Evolutionary conservation across 2,888 invertebrate genomes (phyloP).

Genomic region (Dryocosmus kuriphilus): DNA sequence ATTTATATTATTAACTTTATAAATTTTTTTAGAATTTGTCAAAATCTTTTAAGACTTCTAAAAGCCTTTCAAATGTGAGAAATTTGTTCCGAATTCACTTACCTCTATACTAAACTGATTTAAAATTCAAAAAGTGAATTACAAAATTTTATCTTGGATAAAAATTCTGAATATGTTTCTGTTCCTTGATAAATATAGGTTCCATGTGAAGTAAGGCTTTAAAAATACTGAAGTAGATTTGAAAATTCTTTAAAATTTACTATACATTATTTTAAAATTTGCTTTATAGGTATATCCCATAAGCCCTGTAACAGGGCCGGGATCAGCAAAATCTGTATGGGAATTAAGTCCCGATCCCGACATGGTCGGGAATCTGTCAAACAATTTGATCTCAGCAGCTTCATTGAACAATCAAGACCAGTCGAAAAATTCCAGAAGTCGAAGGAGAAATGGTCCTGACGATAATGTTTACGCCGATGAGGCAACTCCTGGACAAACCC

Average conservation of each 20-base stretch:
- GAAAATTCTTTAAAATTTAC: neutral
- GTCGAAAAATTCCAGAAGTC: conserved; percentile 53
- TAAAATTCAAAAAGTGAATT: too few relatives aligned
- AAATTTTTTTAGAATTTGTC: neutral
- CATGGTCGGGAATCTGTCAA: conserved; percentile 75
- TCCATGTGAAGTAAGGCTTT: too few relatives aligned
- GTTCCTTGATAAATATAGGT: too few relatives aligned
- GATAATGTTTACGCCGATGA: conserved; percentile 73
- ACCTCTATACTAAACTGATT: too few relatives aligned
- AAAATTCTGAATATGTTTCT: neutral
- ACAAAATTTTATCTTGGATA: neutral
- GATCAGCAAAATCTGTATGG: conserved; percentile 94
- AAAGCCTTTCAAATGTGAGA: neutral
- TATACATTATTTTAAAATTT: neutral
- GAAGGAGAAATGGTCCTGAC: conserved; percentile 68
- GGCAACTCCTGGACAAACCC: conserved; percentile 67
- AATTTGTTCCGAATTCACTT: too few relatives aligned
- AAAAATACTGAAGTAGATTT: too few relatives aligned
- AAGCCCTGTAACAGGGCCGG: conserved; percentile 84
- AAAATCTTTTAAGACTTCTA: neutral
- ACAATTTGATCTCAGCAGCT: conserved; percentile 71
- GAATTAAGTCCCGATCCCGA: conserved; percentile 81
- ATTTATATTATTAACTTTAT: too few relatives aligned
- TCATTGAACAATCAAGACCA: conserved; percentile 67
- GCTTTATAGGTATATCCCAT: conserved; percentile 73